Percentiles rank a stretch among this genome's conserved stretches.
phyloP scores from a whole-genome alignment of 2,888 invertebrate species.

The Lydus trimaculatus region DNA sequence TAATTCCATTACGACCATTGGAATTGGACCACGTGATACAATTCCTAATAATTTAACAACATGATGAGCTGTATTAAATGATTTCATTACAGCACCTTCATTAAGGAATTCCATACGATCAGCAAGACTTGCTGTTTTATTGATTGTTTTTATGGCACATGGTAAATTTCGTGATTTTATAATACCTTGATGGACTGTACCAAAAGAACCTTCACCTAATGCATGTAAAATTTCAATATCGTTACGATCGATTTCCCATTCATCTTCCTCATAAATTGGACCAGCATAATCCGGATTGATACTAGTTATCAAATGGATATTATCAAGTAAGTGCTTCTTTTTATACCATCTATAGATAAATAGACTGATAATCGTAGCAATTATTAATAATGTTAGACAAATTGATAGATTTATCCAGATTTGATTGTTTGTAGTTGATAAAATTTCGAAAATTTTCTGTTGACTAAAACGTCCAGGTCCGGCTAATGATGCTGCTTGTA shows the following conservation, averaged over 20 bases:
- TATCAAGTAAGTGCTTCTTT: slow-evolving; percentile 51
- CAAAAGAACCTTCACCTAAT: slow-evolving; percentile 78
- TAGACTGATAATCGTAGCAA: slow-evolving; percentile 33
- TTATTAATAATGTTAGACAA: slow-evolving; percentile 33
- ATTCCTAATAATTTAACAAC: slow-evolving; percentile 72
- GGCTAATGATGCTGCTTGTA: slow-evolving; percentile 69
- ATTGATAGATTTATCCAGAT: slow-evolving; percentile 25
- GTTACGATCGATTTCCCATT: slow-evolving; percentile 73
- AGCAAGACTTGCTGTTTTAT: slow-evolving; percentile 64
- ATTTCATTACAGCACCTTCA: slow-evolving; percentile 78
- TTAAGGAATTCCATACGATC: slow-evolving; percentile 71
- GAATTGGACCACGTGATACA: slow-evolving; percentile 72
- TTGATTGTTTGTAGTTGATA: slow-evolving; percentile 16
- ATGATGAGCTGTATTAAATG: slow-evolving; percentile 69
- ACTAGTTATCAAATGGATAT: slow-evolving; percentile 63
- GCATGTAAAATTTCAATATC: slow-evolving; percentile 64
- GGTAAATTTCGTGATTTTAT: slow-evolving; percentile 57
- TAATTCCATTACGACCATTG: slow-evolving; percentile 79
- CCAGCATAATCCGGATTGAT: slow-evolving; percentile 73
- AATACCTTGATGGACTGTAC: slow-evolving; percentile 73
- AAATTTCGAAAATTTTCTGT: slow-evolving; percentile 39
- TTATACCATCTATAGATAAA: slow-evolving; percentile 49
- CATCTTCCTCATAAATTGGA: slow-evolving; percentile 68
- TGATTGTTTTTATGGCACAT: slow-evolving; percentile 72
- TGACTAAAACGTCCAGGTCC: slow-evolving; percentile 61